Base-by-base conservation (phyloP, 2,888 invertebrate species). In the Cosmorhoe ocellata region DNA sequence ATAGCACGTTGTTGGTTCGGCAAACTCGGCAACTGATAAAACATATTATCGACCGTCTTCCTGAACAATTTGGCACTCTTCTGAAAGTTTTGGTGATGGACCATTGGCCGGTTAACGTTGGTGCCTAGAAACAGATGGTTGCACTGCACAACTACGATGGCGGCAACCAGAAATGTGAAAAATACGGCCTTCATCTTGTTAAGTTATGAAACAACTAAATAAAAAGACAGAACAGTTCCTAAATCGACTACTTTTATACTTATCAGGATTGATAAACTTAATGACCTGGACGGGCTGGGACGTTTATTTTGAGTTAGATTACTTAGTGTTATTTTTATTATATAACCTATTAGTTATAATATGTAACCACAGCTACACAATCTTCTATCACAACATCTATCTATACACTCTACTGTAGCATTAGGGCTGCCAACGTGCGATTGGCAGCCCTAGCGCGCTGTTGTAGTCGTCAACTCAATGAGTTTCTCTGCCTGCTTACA, bases 61-160 rank as follows among this genome's bases (percentile, higher is more conserved):
- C 64, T 69, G 13, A 79, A 76, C 2, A 70, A 24, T 27, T 65
- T 65, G 0, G 80, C 57, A 6, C 60, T 51, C 36, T 66, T 79
- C 7, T 74, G 47, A 0, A 54, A 70, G 4, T 61, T 54, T 2
- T 66, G 61, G 12, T 81, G 78, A 27, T 70, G 76, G 0, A 80
- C 64, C 39, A 74, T 1, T 0, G 71, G 70, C n/a, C 79, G 65
- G 1, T 48, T 14, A 0, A 83, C 72, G 53, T 63, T 85, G 0
- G 82, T 81, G 0, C 86, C 86, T 26, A 81, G 13, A 37, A 86
- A 85, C 0, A 74, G 74, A 43, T 84, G 79, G 0, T 57, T 51
- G 60, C 84, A 74, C 42, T 84, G 71, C 1, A 75, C 78, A 4
- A 70, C 45, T 0, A 72, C 72, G 0, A 79, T 44, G 0, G 53